Conservation (phyloP, 2,888 invertebrate species). For the Mesoligia furuncula region DNA sequence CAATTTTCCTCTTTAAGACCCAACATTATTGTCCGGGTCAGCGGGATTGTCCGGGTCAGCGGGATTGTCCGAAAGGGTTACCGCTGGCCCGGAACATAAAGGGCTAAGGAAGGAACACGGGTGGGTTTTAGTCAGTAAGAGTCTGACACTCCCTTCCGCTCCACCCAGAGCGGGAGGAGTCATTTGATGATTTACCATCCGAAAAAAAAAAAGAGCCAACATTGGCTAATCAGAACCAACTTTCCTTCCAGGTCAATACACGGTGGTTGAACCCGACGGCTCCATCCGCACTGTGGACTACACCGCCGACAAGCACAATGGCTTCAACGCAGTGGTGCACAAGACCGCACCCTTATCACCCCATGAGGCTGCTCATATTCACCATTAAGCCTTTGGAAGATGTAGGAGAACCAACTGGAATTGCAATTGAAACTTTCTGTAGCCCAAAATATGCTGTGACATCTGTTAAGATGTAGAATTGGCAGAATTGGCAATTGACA, state of each 20-base stretch:
- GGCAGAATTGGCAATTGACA: neutral
- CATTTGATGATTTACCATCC: too few species aligned
- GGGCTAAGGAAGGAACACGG: too few species aligned
- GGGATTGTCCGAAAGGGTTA: too few species aligned
- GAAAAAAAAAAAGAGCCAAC: neutral
- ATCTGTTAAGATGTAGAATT: too few species aligned
- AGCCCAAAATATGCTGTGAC: constrained; percentile 6
- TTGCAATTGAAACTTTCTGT: constrained; percentile 37
- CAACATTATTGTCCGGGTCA: too few species aligned
- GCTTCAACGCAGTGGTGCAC: constrained; percentile 88
- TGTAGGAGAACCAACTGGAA: constrained; percentile 17
- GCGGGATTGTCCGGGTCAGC: too few species aligned
- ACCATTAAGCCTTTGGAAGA: constrained; percentile 58
- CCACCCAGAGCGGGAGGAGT: too few species aligned
- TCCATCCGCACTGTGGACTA: constrained; percentile 89
- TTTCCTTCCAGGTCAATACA: constrained; percentile 83
- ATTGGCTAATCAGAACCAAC: neutral
- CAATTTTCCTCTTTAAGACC: neutral
- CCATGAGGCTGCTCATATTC: constrained; percentile 82
- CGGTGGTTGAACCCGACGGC: constrained; percentile 88
- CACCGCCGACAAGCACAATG: constrained; percentile 88
- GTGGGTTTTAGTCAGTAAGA: too few species aligned
- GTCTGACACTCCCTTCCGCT: too few species aligned
- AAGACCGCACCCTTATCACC: constrained; percentile 85
- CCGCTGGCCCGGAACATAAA: too few species aligned